Percentiles rank a stretch among this genome's conserved stretches.
Conservation (phyloP, 2,113 vertebrate genomes). For the Barnardius zonarius region DNA sequence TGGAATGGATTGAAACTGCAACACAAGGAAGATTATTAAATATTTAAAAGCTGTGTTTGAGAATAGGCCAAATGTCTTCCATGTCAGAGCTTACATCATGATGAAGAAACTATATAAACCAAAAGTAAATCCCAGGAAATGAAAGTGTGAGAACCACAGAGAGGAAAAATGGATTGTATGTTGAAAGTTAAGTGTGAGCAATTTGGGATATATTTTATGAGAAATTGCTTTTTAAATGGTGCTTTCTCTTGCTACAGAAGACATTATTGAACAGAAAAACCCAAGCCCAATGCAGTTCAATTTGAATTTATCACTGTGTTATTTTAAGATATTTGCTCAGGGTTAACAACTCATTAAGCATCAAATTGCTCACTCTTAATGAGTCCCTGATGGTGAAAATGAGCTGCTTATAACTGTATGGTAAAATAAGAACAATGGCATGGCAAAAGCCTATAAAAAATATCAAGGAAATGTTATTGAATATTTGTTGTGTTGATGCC, state of each 20-base stretch:
- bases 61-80: not conserved
- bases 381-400: conserved; percentile 68
- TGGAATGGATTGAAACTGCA: not conserved
- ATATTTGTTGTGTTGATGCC: conserved; percentile 23
- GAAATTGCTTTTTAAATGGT: conserved; percentile 70
- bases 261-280: conserved; percentile 52
- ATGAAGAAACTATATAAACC: not conserved
- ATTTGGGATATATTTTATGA: conserved; percentile 59
- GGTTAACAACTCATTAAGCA: conserved; percentile 79
- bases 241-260: conserved; percentile 58
- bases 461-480: conserved; percentile 59
- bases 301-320: conserved; percentile 75
- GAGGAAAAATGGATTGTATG: conserved; percentile 22
- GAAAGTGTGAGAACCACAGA: not conserved
- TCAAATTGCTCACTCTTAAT: conserved; percentile 76
- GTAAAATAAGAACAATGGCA: conserved; percentile 65
- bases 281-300: conserved; percentile 43
- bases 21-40: not conserved
- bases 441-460: conserved; percentile 60
- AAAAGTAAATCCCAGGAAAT: not conserved
- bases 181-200: conserved; percentile 45
- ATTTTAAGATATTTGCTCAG: conserved; percentile 79
- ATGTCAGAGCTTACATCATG: not conserved
- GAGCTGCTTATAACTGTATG: conserved; percentile 66
- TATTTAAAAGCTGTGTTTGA: not conserved